Conservation (phyloP, 2,888 invertebrate genomes). For the Latheticus oryzae region DNA sequence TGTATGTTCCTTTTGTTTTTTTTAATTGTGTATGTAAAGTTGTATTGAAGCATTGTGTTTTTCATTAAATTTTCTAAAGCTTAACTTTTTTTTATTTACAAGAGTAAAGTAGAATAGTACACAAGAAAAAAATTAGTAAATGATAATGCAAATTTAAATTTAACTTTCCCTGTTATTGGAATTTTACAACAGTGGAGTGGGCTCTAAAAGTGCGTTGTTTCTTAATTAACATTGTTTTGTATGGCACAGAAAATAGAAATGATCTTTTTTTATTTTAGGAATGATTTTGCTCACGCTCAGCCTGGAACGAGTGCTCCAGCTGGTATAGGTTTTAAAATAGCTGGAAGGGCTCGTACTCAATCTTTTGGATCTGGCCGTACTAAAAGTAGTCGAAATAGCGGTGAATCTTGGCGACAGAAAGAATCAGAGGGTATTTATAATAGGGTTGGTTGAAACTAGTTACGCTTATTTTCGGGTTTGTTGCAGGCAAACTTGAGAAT, state of each 20-base stretch:
- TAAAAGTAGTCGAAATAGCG: conserved; percentile 50
- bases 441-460: too few relatives aligned
- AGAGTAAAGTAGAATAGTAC: background rate
- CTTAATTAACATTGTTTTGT: too few relatives aligned
- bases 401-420: conserved; percentile 62
- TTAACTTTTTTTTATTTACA: conserved; percentile 28
- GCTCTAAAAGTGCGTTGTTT: too few relatives aligned
- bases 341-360: conserved; percentile 59
- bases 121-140: background rate
- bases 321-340: conserved; percentile 54
- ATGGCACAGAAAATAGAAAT: too few relatives aligned
- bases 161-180: conserved; percentile 24
- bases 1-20: conserved; percentile 12
- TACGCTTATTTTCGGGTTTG: conserved; percentile 11
- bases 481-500: conserved; percentile 34
- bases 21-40: conserved; percentile 19
- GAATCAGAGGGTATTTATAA: conserved; percentile 49
- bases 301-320: conserved; percentile 64
- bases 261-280: conserved; percentile 45
- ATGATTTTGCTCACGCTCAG: conserved; percentile 56
- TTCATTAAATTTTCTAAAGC: conserved; percentile 29
- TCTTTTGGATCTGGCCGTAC: conserved; percentile 63
- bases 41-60: conserved; percentile 29
- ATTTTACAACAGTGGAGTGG: too few relatives aligned
- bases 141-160: conserved; percentile 3